Percentiles rank a stretch among this genome's conserved stretches.
phyloP scores from a whole-genome alignment of 2,113 vertebrate species.

The Trinectes maculatus region DNA sequence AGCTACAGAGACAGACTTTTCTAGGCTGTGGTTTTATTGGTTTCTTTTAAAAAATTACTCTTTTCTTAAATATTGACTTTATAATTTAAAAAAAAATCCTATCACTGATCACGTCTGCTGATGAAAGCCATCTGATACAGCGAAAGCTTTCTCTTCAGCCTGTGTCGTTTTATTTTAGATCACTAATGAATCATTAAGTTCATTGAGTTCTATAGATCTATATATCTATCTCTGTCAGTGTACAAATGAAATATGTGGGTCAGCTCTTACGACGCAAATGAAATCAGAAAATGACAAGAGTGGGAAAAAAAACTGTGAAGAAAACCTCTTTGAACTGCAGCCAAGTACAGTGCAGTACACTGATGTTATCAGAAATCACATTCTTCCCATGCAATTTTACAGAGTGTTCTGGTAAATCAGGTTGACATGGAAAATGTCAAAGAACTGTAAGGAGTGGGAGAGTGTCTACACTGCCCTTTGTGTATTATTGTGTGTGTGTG shows the following conservation, averaged over 20 bases:
- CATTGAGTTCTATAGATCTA: too few relatives aligned
- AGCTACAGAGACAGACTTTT: too few relatives aligned
- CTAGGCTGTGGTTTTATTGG: too few relatives aligned
- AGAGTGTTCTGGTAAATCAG: conserved; percentile 77
- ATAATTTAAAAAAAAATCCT: background rate
- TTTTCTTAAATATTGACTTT: too few relatives aligned
- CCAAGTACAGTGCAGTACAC: conserved; percentile 55
- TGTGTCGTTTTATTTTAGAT: background rate
- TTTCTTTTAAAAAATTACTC: too few relatives aligned
- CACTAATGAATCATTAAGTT: background rate
- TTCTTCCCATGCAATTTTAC: conserved; percentile 72
- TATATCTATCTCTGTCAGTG: too few relatives aligned
- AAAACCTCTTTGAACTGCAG: conserved; percentile 53
- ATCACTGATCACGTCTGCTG: background rate
- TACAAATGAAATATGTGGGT: background rate
- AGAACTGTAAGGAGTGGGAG: conserved; percentile 70
- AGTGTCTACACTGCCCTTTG: conserved; percentile 74
- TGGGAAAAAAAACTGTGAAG: conserved; percentile 5
- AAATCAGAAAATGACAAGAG: conserved; percentile 26
- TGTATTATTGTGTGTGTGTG: conserved; percentile 41
- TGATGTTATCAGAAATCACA: conserved; percentile 75
- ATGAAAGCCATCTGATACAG: background rate
- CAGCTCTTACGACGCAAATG: conserved; percentile 3
- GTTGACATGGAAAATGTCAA: conserved; percentile 80
- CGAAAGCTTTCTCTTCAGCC: background rate